These are phyloP conservation scores for Scotopteryx bipunctaria DNA, from an alignment of 2,888 invertebrate genomes.

Conservation along the genomic window DNA sequence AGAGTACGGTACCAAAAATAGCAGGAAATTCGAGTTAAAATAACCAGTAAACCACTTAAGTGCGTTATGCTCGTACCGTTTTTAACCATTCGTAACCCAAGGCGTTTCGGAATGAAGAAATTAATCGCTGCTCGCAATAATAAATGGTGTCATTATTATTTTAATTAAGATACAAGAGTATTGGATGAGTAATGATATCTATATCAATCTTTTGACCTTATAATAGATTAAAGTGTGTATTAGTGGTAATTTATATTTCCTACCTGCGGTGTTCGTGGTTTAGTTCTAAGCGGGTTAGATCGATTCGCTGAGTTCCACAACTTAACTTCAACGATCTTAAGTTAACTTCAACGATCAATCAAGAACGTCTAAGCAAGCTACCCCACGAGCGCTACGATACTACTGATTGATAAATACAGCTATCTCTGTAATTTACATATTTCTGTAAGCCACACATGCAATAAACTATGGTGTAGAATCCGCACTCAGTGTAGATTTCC, in stretches of 20 bases:
- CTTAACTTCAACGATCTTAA: too few species aligned
- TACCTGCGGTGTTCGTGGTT: constrained; percentile 17
- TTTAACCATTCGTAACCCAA: constrained; percentile 24
- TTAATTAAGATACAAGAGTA: constrained; percentile 44
- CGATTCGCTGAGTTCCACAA: too few species aligned
- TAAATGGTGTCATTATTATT: constrained; percentile 47
- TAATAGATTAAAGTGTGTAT: constrained; percentile 34
- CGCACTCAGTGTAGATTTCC: constrained; percentile 35
- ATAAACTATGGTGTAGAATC: constrained; percentile 34
- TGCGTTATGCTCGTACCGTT: constrained; percentile 8
- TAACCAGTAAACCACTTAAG: neutral
- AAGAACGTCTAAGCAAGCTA: too few species aligned
- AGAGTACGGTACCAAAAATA: too few species aligned
- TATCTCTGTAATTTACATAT: constrained; percentile 11
- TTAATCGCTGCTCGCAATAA: constrained; percentile 45
- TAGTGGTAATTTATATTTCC: constrained; percentile 34
- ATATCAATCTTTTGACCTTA: constrained; percentile 38
- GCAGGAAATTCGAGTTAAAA: neutral
- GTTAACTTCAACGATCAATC: too few species aligned
- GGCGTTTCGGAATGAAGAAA: constrained; percentile 45
- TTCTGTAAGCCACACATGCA: constrained; percentile 2
- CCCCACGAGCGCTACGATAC: too few species aligned
- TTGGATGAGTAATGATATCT: constrained; percentile 39
- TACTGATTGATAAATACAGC: too few species aligned
- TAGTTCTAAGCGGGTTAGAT: constrained; percentile 7